A percentile compares a stretch with the other conserved stretches of the same genome.
Evolutionary conservation across 1,140 invertebrate species (phyloP).

Genomic region (Drosophila ercepeae): DNA sequence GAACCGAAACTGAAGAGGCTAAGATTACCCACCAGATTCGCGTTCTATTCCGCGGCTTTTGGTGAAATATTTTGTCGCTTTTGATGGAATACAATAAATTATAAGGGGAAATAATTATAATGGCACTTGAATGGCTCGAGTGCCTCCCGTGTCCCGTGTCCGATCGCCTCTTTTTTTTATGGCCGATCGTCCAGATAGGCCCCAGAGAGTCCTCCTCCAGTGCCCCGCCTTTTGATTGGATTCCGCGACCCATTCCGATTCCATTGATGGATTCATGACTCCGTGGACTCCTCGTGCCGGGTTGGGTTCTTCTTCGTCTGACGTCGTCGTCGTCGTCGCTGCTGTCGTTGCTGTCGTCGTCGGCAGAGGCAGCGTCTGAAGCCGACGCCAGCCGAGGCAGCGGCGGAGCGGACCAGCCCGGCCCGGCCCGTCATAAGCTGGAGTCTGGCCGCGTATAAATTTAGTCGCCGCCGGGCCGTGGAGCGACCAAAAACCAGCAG

Average conservation of each 20-base stretch:
- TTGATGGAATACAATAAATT: conserved; percentile 69
- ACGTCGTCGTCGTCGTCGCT: conserved; percentile 5
- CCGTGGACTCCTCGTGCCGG: not conserved
- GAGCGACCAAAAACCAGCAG: conserved; percentile 43
- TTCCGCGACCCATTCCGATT: not conserved
- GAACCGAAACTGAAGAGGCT: not conserved
- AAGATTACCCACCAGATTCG: conserved; percentile 7
- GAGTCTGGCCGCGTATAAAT: conserved; percentile 65
- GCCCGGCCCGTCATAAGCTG: conserved; percentile 57
- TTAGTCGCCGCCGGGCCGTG: conserved; percentile 63
- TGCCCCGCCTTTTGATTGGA: too few species aligned
- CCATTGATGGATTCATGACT: conserved; percentile 1
- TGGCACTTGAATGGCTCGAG: conserved; percentile 57
- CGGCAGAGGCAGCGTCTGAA: not conserved
- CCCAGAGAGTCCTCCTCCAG: too few species aligned
- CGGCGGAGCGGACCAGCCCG: not conserved
- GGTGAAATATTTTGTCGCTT: conserved; percentile 17
- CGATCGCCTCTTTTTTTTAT: not conserved
- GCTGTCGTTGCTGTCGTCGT: not conserved
- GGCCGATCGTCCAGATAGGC: not conserved
- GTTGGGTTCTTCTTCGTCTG: conserved; percentile 25
- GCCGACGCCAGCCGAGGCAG: too few species aligned
- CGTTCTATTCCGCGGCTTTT: conserved; percentile 2
- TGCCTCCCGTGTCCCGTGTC: not conserved
- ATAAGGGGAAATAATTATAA: conserved; percentile 61